Percentiles rank a stretch among this genome's conserved stretches.
phyloP scores from a whole-genome alignment of 2,888 invertebrate genomes.

The Toxonevra muliebris region DNA sequence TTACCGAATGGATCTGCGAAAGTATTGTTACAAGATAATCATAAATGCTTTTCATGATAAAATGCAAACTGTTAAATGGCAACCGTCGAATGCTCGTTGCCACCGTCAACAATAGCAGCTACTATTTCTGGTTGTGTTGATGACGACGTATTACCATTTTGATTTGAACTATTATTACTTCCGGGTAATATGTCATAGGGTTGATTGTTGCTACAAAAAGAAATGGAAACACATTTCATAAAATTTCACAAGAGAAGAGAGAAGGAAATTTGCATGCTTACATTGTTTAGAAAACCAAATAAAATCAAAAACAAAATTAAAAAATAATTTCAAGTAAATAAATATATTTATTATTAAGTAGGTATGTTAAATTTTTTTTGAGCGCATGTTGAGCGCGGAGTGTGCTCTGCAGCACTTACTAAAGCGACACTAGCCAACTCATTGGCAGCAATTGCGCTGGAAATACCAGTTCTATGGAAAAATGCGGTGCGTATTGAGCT shows the following conservation, averaged over 20 bases:
- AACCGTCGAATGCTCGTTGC: neutral
- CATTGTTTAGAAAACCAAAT: neutral
- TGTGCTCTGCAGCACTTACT: neutral
- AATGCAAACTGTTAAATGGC: constrained; percentile 21
- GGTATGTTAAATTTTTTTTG: neutral
- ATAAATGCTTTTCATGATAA: constrained; percentile 23
- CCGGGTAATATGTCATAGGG: constrained; percentile 37
- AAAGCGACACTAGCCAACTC: neutral
- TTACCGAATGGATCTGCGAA: no score
- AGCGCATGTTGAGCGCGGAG: neutral
- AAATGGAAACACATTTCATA: neutral
- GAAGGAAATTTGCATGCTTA: neutral
- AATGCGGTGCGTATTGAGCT: no score
- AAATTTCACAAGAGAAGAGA: neutral
- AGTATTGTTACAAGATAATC: no score
- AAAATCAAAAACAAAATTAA: no score
- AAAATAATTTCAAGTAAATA: neutral
- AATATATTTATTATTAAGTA: neutral
- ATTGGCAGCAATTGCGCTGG: neutral
- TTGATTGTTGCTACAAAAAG: constrained; percentile 36
- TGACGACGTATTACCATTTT: neutral
- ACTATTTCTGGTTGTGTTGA: neutral
- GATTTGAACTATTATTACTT: constrained; percentile 23
- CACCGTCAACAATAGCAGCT: neutral
- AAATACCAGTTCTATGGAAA: no score